Percentiles rank a stretch among this genome's conserved stretches.
These are phyloP conservation scores for Menidia beryllina DNA, from an alignment of 2,113 vertebrate species.

Conservation along the genomic window DNA sequence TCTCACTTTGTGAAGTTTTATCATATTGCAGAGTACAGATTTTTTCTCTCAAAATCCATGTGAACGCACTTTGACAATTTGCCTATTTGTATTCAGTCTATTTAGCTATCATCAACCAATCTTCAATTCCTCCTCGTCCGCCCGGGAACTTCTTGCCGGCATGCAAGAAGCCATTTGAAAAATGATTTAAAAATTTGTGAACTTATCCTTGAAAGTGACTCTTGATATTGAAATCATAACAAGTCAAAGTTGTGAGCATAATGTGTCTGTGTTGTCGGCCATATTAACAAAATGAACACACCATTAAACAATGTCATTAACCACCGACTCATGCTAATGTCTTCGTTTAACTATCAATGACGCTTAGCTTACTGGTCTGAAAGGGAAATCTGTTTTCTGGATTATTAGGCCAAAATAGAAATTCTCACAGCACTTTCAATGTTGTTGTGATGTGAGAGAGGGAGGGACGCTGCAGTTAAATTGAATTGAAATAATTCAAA, in stretches of 20 bases:
- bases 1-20: slow-evolving; percentile 1
- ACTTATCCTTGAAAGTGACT: slow-evolving; percentile 75
- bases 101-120: slow-evolving; percentile 35
- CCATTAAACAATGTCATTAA: slow-evolving; percentile 96
- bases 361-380: slow-evolving; percentile 88
- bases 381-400: slow-evolving; percentile 90
- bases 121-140: slow-evolving; percentile 34
- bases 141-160: slow-evolving; percentile 28
- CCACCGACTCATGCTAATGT: slow-evolving; percentile 89
- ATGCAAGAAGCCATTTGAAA: slow-evolving; percentile 55
- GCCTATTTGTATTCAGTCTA: too few relatives aligned
- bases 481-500: slow-evolving; percentile 82
- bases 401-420: slow-evolving; percentile 82
- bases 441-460: slow-evolving; percentile 65
- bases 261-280: slow-evolving; percentile 81
- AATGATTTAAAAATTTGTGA: slow-evolving; percentile 61
- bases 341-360: slow-evolving; percentile 93
- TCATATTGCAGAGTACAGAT: background rate
- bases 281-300: slow-evolving; percentile 87
- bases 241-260: slow-evolving; percentile 77
- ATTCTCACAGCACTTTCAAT: slow-evolving; percentile 67
- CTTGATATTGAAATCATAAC: slow-evolving; percentile 65
- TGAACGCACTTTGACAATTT: slow-evolving; percentile 27
- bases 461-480: slow-evolving; percentile 76
- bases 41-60: background rate